Conservation (phyloP, 2,888 invertebrate genomes). For the Diadromus collaris region DNA sequence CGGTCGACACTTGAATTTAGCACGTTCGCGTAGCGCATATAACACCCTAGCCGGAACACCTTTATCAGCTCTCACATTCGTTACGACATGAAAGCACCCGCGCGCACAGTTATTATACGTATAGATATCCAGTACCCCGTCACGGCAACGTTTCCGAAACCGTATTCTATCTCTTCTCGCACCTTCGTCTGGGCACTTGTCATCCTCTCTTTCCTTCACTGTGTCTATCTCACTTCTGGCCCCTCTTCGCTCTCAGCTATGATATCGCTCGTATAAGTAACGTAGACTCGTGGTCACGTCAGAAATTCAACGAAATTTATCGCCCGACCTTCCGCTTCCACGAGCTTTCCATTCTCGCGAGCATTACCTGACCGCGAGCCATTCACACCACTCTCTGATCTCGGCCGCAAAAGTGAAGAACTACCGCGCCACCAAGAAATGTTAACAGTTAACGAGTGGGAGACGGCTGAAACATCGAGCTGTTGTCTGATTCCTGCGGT, state of each 20-base stretch:
- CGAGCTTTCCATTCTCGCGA: slow-evolving; percentile 61
- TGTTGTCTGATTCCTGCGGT: slow-evolving; percentile 6
- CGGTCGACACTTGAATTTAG: slow-evolving; percentile 43
- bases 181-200: slow-evolving; percentile 34
- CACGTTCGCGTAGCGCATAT: slow-evolving; percentile 45
- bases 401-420: slow-evolving; percentile 27
- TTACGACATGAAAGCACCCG: slow-evolving; percentile 31
- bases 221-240: background rate
- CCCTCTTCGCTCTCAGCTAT: slow-evolving; percentile 23
- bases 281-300: slow-evolving; percentile 51
- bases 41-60: slow-evolving; percentile 43
- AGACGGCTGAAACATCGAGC: slow-evolving; percentile 6
- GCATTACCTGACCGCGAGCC: slow-evolving; percentile 32
- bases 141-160: slow-evolving; percentile 44
- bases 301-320: slow-evolving; percentile 69
- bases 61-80: slow-evolving; percentile 58
- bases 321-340: slow-evolving; percentile 64
- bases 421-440: slow-evolving; percentile 2
- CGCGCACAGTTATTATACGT: slow-evolving; percentile 7
- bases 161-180: slow-evolving; percentile 41
- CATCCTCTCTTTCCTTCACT: slow-evolving; percentile 9
- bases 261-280: slow-evolving; percentile 45
- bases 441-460: slow-evolving; percentile 9
- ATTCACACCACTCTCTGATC: slow-evolving; percentile 22
- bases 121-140: background rate